A percentile compares a stretch with the other conserved stretches of the same genome.
Evolutionary conservation across 2,797 vertebrate genomes (phyloP).

Genomic region (Bovichtus diacanthus): DNA sequence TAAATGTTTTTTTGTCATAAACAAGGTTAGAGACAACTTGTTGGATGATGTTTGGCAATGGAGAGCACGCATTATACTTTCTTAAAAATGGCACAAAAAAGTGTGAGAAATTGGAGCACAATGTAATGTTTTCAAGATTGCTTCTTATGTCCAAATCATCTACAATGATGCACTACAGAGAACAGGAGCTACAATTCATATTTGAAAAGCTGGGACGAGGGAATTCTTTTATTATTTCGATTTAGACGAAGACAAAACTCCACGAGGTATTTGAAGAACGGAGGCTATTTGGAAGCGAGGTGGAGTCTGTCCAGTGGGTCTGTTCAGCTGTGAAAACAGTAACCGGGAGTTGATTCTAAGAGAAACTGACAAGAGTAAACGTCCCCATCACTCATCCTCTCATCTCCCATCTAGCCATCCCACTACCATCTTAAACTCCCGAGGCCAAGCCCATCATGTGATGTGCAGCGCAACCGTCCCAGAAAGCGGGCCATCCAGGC

Average conservation of each 20-base stretch:
- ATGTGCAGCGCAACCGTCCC: conserved; percentile 64
- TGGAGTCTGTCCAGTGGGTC: conserved; percentile 9
- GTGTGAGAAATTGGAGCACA: neutral
- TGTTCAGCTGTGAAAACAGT: conserved; percentile 50
- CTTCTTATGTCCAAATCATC: neutral
- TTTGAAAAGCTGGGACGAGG: neutral
- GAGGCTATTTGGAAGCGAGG: conserved; percentile 6
- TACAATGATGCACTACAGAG: neutral
- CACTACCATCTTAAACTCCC: conserved; percentile 61
- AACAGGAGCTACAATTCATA: neutral
- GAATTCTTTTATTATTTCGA: neutral
- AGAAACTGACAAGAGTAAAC: conserved; percentile 59
- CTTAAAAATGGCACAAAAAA: neutral
- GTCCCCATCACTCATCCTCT: conserved; percentile 59
- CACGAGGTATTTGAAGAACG: too few relatives aligned
- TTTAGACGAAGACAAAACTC: neutral
- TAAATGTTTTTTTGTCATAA: neutral
- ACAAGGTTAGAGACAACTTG: neutral
- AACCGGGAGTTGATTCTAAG: conserved; percentile 51
- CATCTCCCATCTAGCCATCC: conserved; percentile 53
- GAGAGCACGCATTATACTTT: neutral
- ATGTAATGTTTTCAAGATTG: neutral
- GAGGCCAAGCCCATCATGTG: conserved; percentile 78
- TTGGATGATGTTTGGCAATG: neutral
- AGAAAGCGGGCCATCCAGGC: conserved; percentile 73